Evolutionary conservation across 2,113 vertebrate species (phyloP), one percentile per base, ranked within the genome.

Genomic region (Microcebus tavaratra): DNA sequence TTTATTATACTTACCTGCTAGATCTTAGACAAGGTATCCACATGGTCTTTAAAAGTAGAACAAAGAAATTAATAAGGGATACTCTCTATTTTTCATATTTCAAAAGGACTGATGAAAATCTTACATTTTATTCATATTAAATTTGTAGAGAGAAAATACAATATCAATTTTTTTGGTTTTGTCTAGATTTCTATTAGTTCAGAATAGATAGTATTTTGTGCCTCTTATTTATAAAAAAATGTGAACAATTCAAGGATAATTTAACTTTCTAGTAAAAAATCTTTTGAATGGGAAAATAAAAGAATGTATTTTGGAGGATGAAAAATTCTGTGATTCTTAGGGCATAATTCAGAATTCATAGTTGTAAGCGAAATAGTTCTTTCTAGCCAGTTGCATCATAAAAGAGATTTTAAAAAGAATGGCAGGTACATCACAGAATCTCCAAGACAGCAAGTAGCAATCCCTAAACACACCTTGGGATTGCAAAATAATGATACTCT

Each of bases 41-140:
- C 39, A 73, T 86, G 6, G 70, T 82, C 31, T 96, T 95, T 91
- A 36, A 94, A 95, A 82, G 18, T 90, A 73, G 63, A 96, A 80
- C 36, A 50, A 93, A 80, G 31, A 84, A 86, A 85, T 67, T 70
- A 91, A 79, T 55, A 89, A 86, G 65, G 8, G 5, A 57, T 95
- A 70, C 17, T 21, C 31, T 67, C 23, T 93, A 68, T 94, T 91
- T 95, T 97, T 94, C 95, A 65, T 95, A 90, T 97, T 94, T 88
- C 25, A 76, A 85, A 90, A 90, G 63, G 0, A 8, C 4, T 90
- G 23, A 73, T 79, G 15, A 59, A 93, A 96, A 75, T 55, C 39
- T 96, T 83, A 75, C 48, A 83, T 86, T 96, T 95, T 91, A 81
- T 87, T 48, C 18, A 65, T 67, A 55, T 45, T 91, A 42, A 83